phyloP scores from a whole-genome alignment of 2,113 vertebrate species.

The Sisor rabdophorus region DNA sequence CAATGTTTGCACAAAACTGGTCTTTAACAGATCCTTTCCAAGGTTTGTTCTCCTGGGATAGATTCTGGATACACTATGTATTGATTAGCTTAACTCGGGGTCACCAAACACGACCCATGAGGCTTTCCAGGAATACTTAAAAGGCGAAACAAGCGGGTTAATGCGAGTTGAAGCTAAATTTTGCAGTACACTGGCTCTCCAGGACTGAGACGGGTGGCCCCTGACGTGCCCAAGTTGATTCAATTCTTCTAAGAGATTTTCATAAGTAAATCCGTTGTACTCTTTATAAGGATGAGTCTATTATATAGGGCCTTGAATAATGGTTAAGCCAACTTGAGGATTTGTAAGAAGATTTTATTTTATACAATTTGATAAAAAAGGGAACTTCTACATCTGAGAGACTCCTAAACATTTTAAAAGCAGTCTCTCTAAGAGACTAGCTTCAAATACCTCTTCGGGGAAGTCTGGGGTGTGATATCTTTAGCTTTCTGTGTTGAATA shows the following conservation, averaged over 20 bases:
- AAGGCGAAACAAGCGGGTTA: too few species aligned
- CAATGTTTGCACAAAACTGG: not conserved
- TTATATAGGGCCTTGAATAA: not conserved
- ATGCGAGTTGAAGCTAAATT: too few species aligned
- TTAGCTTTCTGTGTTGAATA: slow-evolving; percentile 1
- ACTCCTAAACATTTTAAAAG: not conserved
- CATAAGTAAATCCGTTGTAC: not conserved
- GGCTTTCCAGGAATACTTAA: too few species aligned
- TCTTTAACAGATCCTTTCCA: not conserved
- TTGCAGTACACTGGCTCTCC: too few species aligned
- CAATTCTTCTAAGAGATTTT: too few species aligned
- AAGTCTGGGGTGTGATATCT: not conserved
- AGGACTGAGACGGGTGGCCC: too few species aligned
- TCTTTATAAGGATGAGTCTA: not conserved
- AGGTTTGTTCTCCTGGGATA: not conserved
- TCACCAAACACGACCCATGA: too few species aligned
- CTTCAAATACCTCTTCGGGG: not conserved
- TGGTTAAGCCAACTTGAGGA: not conserved
- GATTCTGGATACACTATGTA: not conserved
- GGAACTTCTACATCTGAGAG: not conserved
- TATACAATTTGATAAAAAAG: not conserved
- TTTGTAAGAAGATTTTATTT: not conserved
- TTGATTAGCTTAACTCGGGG: too few species aligned
- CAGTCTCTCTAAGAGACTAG: not conserved
- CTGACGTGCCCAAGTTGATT: not conserved